Base-by-base conservation (phyloP, 2,888 invertebrate genomes). In the Philaethria dido region DNA sequence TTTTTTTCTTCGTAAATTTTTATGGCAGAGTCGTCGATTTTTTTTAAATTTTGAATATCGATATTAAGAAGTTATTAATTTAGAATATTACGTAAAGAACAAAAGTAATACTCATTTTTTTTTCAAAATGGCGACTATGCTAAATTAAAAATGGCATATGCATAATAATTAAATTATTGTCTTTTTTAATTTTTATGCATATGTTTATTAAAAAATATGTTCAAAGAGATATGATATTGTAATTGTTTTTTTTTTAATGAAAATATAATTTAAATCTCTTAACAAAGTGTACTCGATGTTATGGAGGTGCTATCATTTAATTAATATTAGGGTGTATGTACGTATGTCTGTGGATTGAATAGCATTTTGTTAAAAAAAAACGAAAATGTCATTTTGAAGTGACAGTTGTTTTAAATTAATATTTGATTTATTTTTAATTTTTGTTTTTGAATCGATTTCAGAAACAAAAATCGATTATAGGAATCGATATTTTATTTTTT, bases 261-360 rank as follows among this genome's bases (percentile, higher is more conserved):
- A 48, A 33, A 25, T 22, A 13, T 25, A 16, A 42, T 57, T 16
- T 42, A 42, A 57, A 57, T 25, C 42, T 57, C 57, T 57, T 57
- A 57, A 42, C 57, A 42, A 16, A 57, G 64, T 48, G 64, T 68
- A 69, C 50, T 66, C 50, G 16, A 71, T 69, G 60, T 52, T 70
- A 62, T 52, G 61, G 66, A 71, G 72, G 72, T 74, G 71, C 72
- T 72, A 71, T 57, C 55, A 66, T 65, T 64, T 69, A 63, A 50
- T 54, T 33, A 11, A 25, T 9, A 55, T 36, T 47, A 55, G 25
- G 44, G 47, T 2, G 33, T 52, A 22, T 60, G 44, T 60, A 42
- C 22, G 54, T 68, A 29, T 42, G 29, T 61, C 16, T 64, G 44
- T 25, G 36, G 25, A 39, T 13, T 55, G 45, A 33, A 55, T 29